Evolutionary conservation across 53 echinoderm and acorn worm species (phyloP), one percentile per base, ranked within the genome.

Genomic region (Pentamera pediparva): DNA sequence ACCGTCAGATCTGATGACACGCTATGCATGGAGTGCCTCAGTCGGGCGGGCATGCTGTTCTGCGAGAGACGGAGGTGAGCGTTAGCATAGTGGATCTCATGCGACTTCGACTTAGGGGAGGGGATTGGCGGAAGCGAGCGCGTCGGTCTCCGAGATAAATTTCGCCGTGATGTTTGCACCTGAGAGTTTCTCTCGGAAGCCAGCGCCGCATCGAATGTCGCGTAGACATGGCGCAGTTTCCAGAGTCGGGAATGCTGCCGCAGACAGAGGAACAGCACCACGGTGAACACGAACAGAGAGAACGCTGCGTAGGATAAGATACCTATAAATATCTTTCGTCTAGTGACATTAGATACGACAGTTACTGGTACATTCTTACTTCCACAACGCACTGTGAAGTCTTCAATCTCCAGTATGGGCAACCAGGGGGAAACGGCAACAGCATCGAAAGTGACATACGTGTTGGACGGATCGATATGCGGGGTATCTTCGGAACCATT

Each of bases 181-280:
- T n/a, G n/a, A n/a, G n/a, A n/a, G 0, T 55, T 28, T 2, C 55
- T 19, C 55, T 2, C 26, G 8, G 28, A 29, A 9, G 58, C 28
- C 27, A 27, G 58, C 17, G 43, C 8, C 11, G 67, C 12, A 15
- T 43, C 45, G 15, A 41, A 67, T 4, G 67, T 67, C 5, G 67
- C 67, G 18, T 67, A 67, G 12, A 67, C 45, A 31, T 67, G 67
- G 3, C 40, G 30, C 30, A 67, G 26, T 11, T 67, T 67, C 45
- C 45, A 28, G 41, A 67, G 37, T 3, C 67, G 67, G 0, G 10
- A 22, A 24, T 29, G 47, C 41, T 41, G 40, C n/a, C 38, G 40
- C 13, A 22, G 17, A 26, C 24, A 67, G 17, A 8, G 18, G 18
- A 67, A 6, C 30, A 45, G 41, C 65, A 36, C 39, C 19, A 65